A percentile compares a stretch with the other conserved stretches of the same genome.
phyloP scores from a whole-genome alignment of 2,888 invertebrate genomes.

The Automeris io region DNA sequence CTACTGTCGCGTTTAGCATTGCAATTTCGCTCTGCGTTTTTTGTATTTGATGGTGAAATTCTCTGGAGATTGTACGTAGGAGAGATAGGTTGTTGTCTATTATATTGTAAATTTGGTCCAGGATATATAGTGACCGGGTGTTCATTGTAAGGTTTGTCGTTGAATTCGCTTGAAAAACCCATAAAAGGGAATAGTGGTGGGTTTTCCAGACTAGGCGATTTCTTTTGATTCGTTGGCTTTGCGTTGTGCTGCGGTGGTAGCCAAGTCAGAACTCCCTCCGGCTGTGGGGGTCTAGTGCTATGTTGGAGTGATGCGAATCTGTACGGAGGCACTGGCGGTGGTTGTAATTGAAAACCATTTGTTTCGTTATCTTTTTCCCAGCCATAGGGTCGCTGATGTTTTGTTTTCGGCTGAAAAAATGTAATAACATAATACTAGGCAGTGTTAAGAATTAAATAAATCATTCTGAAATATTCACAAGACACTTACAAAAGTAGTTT shows the following conservation, averaged over 20 bases:
- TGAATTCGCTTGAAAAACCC: conserved; percentile 70
- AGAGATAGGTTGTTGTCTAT: conserved; percentile 51
- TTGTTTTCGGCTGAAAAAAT: conserved; percentile 82
- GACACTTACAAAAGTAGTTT: conserved; percentile 86
- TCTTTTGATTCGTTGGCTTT: conserved; percentile 36
- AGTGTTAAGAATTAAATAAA: neutral
- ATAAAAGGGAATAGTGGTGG: conserved; percentile 68
- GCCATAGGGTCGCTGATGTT: conserved; percentile 84
- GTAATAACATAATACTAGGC: neutral
- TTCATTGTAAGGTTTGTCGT: conserved; percentile 76
- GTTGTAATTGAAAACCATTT: conserved; percentile 64
- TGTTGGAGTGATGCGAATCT: conserved; percentile 83
- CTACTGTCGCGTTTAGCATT: conserved; percentile 52
- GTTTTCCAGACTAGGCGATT: conserved; percentile 64
- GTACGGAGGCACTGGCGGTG: conserved; percentile 78
- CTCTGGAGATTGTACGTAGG: conserved; percentile 59
- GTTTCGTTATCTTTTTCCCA: conserved; percentile 79
- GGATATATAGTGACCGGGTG: conserved; percentile 83
- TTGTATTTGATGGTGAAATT: conserved; percentile 61
- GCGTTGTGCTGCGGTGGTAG: conserved; percentile 53
- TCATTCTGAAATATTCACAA: conserved; percentile 11
- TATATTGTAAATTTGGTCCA: conserved; percentile 67
- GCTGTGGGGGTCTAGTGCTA: conserved; percentile 65
- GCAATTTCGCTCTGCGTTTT: conserved; percentile 49
- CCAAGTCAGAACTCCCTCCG: conserved; percentile 52